A percentile compares a stretch with the other conserved stretches of the same genome.
Evolutionary conservation across 2,113 vertebrate genomes (phyloP).

Genomic region (Tilapia sparmanii): DNA sequence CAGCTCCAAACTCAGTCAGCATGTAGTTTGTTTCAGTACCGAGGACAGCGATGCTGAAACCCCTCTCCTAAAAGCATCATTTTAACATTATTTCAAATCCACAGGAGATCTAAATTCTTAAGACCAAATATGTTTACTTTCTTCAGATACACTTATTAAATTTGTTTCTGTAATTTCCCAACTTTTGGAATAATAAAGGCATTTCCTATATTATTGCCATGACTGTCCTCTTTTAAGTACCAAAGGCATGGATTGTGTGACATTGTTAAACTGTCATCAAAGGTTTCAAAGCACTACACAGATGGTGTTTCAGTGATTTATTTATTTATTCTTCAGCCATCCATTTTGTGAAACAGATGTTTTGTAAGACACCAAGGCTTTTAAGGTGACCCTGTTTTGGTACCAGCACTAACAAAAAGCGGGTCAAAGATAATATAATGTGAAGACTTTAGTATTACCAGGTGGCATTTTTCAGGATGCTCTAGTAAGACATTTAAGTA

Average conservation of each 20-base stretch:
- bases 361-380: neutral
- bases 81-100: neutral
- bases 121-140: neutral
- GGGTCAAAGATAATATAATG: neutral
- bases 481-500: neutral
- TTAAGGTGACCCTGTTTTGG: neutral
- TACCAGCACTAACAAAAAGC: neutral
- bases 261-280: neutral
- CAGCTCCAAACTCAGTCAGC: neutral
- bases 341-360: neutral
- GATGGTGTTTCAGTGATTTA: neutral
- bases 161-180: neutral
- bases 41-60: neutral
- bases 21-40: neutral
- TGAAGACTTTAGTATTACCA: neutral
- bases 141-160: neutral
- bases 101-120: neutral
- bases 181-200: neutral
- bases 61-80: neutral
- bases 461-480: neutral
- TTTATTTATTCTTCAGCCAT: neutral
- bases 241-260: neutral
- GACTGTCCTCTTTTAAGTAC: neutral
- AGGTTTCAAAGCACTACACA: neutral
- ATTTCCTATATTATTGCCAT: neutral